A percentile compares a stretch with the other conserved stretches of the same genome.
Conservation (phyloP, 2,888 invertebrate species). For the Vannuccia rotundouncinata region DNA sequence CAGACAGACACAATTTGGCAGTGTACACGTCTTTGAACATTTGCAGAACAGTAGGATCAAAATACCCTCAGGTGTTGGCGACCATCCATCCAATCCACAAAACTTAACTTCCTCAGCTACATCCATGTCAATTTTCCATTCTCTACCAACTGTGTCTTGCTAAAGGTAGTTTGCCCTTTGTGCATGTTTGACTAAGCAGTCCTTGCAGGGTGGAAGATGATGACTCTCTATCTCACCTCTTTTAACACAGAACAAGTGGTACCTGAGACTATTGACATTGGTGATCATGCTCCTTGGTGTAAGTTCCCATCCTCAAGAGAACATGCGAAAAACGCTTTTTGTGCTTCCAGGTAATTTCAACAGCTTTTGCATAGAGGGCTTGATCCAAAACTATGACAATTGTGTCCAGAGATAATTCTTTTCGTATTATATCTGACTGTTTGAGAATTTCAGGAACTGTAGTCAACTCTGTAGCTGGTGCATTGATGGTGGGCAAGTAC, state of each 20-base stretch:
- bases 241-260: constrained; percentile 24
- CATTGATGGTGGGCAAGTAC: constrained; percentile 24
- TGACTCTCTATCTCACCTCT: constrained; percentile 3
- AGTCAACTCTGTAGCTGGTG: constrained; percentile 22
- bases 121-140: constrained; percentile 20
- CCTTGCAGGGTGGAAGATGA: constrained; percentile 6
- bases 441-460: constrained; percentile 16
- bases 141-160: background rate
- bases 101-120: background rate
- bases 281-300: no score
- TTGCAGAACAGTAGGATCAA: no score
- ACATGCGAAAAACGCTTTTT: constrained; percentile 20
- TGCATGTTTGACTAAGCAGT: background rate
- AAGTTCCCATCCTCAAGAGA: constrained; percentile 40
- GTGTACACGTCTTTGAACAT: no score
- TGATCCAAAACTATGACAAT: constrained; percentile 1
- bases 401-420: constrained; percentile 10
- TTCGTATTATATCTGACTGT: constrained; percentile 7
- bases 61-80: constrained; percentile 7
- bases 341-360: background rate
- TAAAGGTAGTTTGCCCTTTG: background rate
- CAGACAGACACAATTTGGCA: no score
- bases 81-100: constrained; percentile 10
- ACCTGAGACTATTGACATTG: constrained; percentile 32
- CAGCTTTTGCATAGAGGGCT: background rate